Base-by-base conservation (phyloP, 2,888 invertebrate species). In the Erebia epiphron region DNA sequence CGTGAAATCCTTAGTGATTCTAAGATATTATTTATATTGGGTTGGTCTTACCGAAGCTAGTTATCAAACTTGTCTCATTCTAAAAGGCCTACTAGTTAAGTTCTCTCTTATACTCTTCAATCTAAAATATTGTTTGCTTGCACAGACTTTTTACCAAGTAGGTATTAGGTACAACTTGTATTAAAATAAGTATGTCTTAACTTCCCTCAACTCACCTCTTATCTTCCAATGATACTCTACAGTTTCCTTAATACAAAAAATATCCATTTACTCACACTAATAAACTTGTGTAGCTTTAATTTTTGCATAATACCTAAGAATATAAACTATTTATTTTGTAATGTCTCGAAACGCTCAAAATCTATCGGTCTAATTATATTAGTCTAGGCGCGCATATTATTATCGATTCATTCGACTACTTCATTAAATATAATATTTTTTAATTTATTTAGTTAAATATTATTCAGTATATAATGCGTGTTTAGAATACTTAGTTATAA, bases 301-400 rank as follows among this genome's bases (percentile, higher is more conserved):
- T 49, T 62, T 46, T 26, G 62, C 62, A 62, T 62, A 62, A 62
- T 54, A 54, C n/a, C 9, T 61, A 61, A 21, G 16, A 62, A 49
- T 21, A 46, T 10, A 41, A 43, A 61, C n/a, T 60, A 60, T 41
- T 41, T n/a, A n/a, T n/a, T n/a, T n/a, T 41, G 8, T 18, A 18
- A 41, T 61, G 21, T 14, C 26, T 62, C 14, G 16, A 14, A 49
- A 49, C 21, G 62, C 62, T 62, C 62, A 62, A 62, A 56, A 62
- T 49, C 21, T 46, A 62, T 62, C 62, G 62, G 62, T 62, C 62
- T 62, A 49, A 49, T 46, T 62, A 43, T 43, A 18, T 43, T 61
- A 61, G 21, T 62, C 62, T 49, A 49, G 8, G 18, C 11, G 14
- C 14, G 49, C 4, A 18, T 43, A 10, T 1, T 43, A 10, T 1